Conservation (phyloP, 2,888 invertebrate species). For the Agapostemon virescens region DNA sequence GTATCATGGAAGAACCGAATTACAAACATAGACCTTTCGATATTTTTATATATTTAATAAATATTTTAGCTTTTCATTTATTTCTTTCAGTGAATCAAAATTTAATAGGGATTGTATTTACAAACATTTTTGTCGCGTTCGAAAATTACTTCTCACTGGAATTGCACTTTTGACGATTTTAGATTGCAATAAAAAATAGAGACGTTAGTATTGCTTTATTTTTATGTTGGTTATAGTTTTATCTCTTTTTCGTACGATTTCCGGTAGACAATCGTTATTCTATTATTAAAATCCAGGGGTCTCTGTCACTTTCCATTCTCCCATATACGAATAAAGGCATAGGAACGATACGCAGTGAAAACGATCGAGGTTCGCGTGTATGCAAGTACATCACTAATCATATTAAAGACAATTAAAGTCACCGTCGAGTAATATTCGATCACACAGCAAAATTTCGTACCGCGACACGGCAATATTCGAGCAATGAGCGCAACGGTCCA, state of each 20-base stretch:
- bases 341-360: conserved; percentile 27
- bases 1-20: neutral
- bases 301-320: conserved; percentile 17
- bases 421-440: conserved; percentile 58
- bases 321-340: neutral
- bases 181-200: neutral
- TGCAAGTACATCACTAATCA: conserved; percentile 64
- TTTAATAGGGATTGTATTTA: neutral
- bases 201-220: neutral
- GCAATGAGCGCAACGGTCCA: conserved; percentile 33
- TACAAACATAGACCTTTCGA: neutral
- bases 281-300: conserved; percentile 2
- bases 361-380: conserved; percentile 47
- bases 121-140: neutral
- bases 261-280: neutral
- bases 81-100: neutral
- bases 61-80: neutral
- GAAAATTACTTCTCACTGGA: neutral
- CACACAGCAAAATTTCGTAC: conserved; percentile 54
- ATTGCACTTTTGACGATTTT: too few relatives aligned
- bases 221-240: neutral
- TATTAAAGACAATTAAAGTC: conserved; percentile 69
- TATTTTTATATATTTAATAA: neutral
- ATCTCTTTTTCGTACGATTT: neutral
- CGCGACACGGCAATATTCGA: conserved; percentile 36